Evolutionary conservation across 2,113 vertebrate species (phyloP), one percentile per base, ranked within the genome.

Genomic region (Podarcis raffonei): DNA sequence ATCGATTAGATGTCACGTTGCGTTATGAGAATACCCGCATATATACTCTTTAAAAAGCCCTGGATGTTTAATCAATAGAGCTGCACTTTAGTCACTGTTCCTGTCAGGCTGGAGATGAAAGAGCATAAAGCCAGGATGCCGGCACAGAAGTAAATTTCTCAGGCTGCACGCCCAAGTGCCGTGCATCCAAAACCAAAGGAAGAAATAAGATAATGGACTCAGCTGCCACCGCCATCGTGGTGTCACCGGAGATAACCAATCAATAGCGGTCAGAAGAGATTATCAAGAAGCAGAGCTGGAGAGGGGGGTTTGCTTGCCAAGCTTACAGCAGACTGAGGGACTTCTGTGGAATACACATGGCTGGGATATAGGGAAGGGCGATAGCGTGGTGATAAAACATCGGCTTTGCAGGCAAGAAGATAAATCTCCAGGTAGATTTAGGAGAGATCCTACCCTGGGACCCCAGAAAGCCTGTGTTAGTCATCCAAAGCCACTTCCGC

Each of bases 31-130:
- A 86, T 39, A 27, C 16, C 7, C 32, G 7, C 53, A 30, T 23
- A 35, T 27, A 3, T 20, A 37, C 53, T 76, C 53, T 37, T 85
- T 20, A 15, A 89, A 94, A 94, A 93, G 88, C 69, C 91, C 88
- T 84, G 1, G 91, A 89, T 91, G 91, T 94, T 93, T 93, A 95
- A 95, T 96, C 95, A 91, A 95, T 95, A 94, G 92, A 90, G 75
- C 53, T 91, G 86, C 81, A 89, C 86, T 94, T 95, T 93, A 95
- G 91, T 93, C 95, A 94, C 92, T 84, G 91, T 93, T 94, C 81
- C 84, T 94, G 90, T 94, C 92, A 93, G 89, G 27, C 79, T 91
- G 83, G 11, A 91, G 85, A 90, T 90, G 93, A 89, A 94, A 94
- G 93, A 95, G 79, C 86, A 90, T 78, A 85, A 11, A 87, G 89